Percentiles rank a stretch among this genome's conserved stretches.
Evolutionary conservation across 2,113 vertebrate genomes (phyloP).

Genomic region (Ceuthmochares aereus): DNA sequence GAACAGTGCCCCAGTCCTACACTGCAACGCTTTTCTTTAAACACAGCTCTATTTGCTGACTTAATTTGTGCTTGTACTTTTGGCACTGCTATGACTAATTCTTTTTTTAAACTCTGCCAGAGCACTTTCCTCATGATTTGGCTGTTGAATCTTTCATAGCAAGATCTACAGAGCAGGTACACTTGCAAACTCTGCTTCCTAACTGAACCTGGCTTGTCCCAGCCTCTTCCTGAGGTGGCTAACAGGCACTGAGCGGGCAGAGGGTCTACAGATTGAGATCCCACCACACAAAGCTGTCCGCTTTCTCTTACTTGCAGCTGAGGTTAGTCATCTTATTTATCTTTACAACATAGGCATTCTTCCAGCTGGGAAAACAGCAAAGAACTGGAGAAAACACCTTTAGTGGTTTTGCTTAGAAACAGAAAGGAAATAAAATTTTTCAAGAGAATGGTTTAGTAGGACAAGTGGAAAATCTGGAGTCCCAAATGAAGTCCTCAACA

Average conservation of each 20-base stretch:
- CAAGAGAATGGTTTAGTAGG: not conserved
- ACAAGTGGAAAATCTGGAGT: not conserved
- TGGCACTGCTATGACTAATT: not conserved
- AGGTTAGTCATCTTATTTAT: not conserved
- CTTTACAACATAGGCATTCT: not conserved
- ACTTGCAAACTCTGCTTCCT: not conserved
- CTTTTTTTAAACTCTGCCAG: not conserved
- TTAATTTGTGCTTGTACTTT: not conserved
- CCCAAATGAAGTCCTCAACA: not conserved
- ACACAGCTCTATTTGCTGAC: not conserved
- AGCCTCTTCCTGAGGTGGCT: not conserved
- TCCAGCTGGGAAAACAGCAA: not conserved
- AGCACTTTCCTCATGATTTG: not conserved
- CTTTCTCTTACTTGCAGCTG: not conserved
- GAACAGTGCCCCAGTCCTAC: not conserved
- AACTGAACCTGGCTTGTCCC: not conserved
- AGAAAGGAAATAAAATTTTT: not conserved
- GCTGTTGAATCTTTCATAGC: not conserved
- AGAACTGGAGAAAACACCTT: not conserved
- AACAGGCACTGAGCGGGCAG: not conserved
- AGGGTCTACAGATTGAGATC: not conserved
- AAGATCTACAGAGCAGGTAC: not conserved
- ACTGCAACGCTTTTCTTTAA: not conserved
- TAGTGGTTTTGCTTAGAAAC: not conserved
- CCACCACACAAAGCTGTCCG: not conserved